phyloP scores from a whole-genome alignment of 2,888 invertebrate genomes.

The Pimpla rufipes region DNA sequence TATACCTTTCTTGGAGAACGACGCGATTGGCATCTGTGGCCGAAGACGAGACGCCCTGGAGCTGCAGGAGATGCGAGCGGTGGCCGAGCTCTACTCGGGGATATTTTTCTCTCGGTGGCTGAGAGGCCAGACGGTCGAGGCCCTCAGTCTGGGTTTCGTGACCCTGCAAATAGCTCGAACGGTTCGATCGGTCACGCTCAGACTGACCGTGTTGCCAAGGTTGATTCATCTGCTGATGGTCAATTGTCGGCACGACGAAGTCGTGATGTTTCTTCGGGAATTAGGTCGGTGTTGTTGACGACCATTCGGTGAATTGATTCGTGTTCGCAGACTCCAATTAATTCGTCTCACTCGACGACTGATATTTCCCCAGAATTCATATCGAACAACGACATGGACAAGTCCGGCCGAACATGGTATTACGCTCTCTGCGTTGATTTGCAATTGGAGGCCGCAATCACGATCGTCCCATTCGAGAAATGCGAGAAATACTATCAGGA shows the following conservation, averaged over 20 bases:
- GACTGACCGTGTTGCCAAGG: constrained; percentile 82
- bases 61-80: constrained; percentile 84
- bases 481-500: constrained; percentile 87
- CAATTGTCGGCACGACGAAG: constrained; percentile 83
- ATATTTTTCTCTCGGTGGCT: constrained; percentile 85
- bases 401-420: constrained; percentile 88
- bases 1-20: constrained; percentile 83
- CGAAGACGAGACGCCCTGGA: constrained; percentile 83
- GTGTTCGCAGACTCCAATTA: too few species aligned
- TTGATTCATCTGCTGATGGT: constrained; percentile 83
- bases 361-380: constrained; percentile 75
- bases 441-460: constrained; percentile 88
- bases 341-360: too few species aligned
- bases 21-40: constrained; percentile 84
- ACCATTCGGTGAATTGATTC: background rate
- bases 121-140: constrained; percentile 81
- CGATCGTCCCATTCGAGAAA: constrained; percentile 85
- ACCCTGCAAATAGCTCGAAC: constrained; percentile 82
- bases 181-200: constrained; percentile 79
- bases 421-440: constrained; percentile 87
- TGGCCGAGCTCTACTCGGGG: constrained; percentile 84
- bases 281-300: constrained; percentile 76
- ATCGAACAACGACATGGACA: constrained; percentile 79
- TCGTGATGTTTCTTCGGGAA: constrained; percentile 84
- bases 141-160: constrained; percentile 84